Conservation (phyloP, 2,113 vertebrate species). For the Daubentonia madagascariensis region DNA sequence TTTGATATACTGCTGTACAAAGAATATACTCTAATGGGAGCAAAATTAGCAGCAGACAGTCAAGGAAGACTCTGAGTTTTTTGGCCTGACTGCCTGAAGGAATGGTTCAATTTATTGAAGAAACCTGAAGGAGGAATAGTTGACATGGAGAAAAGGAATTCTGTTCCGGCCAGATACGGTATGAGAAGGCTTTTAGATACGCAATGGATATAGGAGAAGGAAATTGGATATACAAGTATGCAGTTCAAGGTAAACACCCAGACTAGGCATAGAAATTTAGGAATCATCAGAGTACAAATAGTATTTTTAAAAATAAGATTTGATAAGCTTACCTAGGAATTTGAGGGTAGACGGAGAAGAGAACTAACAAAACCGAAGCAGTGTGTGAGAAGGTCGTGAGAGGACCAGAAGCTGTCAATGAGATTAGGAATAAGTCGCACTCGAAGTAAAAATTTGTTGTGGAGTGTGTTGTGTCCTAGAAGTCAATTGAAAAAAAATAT, state of each 20-base stretch:
- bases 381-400: not conserved
- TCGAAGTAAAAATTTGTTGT: not conserved
- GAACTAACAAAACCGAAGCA: not conserved
- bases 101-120: not conserved
- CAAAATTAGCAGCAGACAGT: not conserved
- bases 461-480: not conserved
- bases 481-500: not conserved
- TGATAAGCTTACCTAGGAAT: not conserved
- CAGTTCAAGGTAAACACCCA: not conserved
- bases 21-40: not conserved
- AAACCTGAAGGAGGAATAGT: not conserved
- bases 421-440: not conserved
- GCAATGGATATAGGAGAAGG: not conserved
- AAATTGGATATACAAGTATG: not conserved
- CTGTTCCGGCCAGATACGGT: not conserved
- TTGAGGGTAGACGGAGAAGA: not conserved
- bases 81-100: not conserved
- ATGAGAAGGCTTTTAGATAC: not conserved
- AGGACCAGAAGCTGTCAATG: not conserved
- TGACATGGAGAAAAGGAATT: not conserved
- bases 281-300: not conserved
- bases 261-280: not conserved
- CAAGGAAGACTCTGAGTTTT: not conserved
- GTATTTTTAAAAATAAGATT: not conserved
- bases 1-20: not conserved